Evolutionary conservation across 2,797 vertebrate species (phyloP).

Genomic region (Syncerus caffer): DNA sequence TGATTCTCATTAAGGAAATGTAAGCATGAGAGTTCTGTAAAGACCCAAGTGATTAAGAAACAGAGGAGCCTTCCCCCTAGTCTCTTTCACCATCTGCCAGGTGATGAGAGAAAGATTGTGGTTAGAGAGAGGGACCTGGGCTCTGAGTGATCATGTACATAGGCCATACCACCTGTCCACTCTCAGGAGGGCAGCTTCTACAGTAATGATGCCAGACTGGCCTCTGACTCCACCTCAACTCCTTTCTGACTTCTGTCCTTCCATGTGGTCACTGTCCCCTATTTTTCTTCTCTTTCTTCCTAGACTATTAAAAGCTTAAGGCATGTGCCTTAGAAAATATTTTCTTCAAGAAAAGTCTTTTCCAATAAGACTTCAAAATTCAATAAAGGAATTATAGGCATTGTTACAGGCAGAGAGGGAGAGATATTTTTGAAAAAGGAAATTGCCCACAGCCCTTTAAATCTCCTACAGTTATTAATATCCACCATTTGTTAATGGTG

Average conservation of each 20-base stretch:
- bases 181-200: neutral
- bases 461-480: neutral
- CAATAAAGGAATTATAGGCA: neutral
- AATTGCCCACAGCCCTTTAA: neutral
- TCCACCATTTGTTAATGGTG: neutral
- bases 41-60: neutral
- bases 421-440: neutral
- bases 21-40: neutral
- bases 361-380: slow-evolving; percentile 15
- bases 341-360: slow-evolving; percentile 19
- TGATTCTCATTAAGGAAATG: neutral
- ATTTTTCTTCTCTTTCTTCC: neutral
- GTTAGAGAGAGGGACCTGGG: neutral
- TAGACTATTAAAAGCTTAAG: neutral
- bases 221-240: neutral
- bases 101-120: neutral
- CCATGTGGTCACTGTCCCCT: neutral
- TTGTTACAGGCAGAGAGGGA: neutral
- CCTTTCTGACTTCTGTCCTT: neutral
- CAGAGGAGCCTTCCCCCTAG: neutral
- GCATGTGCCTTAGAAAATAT: neutral
- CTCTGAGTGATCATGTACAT: neutral
- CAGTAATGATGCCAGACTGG: neutral
- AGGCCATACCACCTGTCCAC: too few species aligned
- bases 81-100: neutral